phyloP scores from a whole-genome alignment of 1,140 invertebrate species.

The Temnothorax longispinosus region DNA sequence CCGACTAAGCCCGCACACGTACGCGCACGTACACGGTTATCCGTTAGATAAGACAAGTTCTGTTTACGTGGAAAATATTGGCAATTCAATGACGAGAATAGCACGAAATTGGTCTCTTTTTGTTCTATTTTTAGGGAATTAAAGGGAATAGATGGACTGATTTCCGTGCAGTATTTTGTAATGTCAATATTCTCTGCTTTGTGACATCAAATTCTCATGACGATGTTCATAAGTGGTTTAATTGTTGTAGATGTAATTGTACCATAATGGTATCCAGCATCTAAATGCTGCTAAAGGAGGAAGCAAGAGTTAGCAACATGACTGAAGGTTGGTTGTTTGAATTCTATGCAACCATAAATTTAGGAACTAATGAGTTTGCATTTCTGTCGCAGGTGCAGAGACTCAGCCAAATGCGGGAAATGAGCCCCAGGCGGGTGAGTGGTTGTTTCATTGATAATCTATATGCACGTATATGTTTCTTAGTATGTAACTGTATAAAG shows the following conservation, averaged over 20 bases:
- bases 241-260: slow-evolving; percentile 68
- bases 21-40: neutral
- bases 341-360: neutral
- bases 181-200: neutral
- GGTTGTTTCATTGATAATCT: slow-evolving; percentile 56
- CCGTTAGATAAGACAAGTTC: neutral
- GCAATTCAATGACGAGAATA: neutral
- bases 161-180: neutral
- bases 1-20: neutral
- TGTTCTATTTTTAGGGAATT: slow-evolving; percentile 14
- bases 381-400: slow-evolving; percentile 68
- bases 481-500: slow-evolving; percentile 73
- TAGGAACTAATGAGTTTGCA: neutral
- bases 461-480: slow-evolving; percentile 27
- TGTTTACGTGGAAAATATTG: neutral
- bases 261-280: slow-evolving; percentile 45
- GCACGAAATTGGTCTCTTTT: neutral
- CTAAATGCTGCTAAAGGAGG: slow-evolving; percentile 81
- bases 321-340: slow-evolving; percentile 79
- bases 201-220: slow-evolving; percentile 1
- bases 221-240: neutral
- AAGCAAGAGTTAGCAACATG: slow-evolving; percentile 79
- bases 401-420: slow-evolving; percentile 78
- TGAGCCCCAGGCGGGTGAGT: slow-evolving; percentile 81
- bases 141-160: slow-evolving; percentile 4